A percentile compares a stretch with the other conserved stretches of the same genome.
These are phyloP conservation scores for Melanerpes aurifrons DNA, from an alignment of 2,113 vertebrate genomes.

Conservation along the genomic window DNA sequence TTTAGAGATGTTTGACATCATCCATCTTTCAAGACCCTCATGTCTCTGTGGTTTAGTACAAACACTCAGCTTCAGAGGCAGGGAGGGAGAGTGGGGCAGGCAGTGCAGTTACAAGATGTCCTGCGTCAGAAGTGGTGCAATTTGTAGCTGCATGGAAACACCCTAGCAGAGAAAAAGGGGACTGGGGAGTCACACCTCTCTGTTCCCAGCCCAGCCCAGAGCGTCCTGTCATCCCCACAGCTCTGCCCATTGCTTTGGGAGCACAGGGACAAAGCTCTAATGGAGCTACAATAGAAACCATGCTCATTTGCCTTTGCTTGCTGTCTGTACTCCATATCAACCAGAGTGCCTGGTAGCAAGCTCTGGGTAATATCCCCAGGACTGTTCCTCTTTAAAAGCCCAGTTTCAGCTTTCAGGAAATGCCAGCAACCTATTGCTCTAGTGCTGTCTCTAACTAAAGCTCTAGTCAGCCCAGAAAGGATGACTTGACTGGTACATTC, in stretches of 20 bases:
- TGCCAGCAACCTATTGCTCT: background rate
- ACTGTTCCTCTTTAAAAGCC: background rate
- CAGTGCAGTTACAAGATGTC: fast-evolving
- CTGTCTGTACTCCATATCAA: background rate
- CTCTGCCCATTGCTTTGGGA: background rate
- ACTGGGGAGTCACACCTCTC: background rate
- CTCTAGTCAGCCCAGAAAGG: background rate
- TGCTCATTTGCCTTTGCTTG: background rate
- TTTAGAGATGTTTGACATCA: background rate
- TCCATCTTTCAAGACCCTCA: background rate
- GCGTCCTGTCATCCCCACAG: background rate
- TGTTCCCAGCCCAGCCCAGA: fast-evolving
- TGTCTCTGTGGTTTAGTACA: background rate
- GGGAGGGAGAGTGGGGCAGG: background rate
- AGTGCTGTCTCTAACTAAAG: background rate
- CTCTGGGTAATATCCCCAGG: background rate
- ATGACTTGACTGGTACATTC: background rate
- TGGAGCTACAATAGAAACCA: background rate
- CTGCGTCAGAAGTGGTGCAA: background rate
- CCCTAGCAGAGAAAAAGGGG: background rate
- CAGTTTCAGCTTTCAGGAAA: background rate
- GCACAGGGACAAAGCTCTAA: background rate
- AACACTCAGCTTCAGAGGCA: fast-evolving
- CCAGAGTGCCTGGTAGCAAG: background rate
- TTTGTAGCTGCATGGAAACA: background rate